A percentile compares a stretch with the other conserved stretches of the same genome.
These are phyloP conservation scores for Omphaloscelis lunosa DNA, from an alignment of 2,888 invertebrate species.

Conservation along the genomic window DNA sequence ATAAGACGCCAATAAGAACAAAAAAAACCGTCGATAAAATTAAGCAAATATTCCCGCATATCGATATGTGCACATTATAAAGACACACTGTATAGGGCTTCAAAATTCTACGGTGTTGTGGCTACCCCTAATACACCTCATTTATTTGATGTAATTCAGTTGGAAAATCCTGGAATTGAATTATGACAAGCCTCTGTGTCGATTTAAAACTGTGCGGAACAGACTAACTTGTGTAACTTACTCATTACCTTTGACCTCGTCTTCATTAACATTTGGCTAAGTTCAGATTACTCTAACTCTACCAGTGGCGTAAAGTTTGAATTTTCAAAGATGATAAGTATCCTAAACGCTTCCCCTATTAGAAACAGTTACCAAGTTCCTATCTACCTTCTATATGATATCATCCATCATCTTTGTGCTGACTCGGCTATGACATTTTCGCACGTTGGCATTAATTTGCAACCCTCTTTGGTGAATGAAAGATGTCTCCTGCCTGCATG, in stretches of 20 bases:
- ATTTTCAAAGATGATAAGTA: slow-evolving; percentile 5
- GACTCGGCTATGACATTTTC: neutral
- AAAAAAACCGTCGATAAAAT: too few relatives aligned
- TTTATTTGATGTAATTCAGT: neutral
- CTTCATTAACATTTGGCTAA: slow-evolving; percentile 26
- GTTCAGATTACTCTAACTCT: slow-evolving; percentile 26
- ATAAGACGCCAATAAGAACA: too few relatives aligned
- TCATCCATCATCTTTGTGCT: slow-evolving; percentile 13
- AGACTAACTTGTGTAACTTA: slow-evolving; percentile 38
- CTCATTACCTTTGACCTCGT: slow-evolving; percentile 36
- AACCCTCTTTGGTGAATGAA: too few relatives aligned
- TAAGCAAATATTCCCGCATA: too few relatives aligned
- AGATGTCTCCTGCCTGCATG: neutral
- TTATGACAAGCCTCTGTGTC: slow-evolving; percentile 15
- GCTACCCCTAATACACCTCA: neutral
- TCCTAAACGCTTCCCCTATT: neutral
- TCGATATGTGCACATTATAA: too few relatives aligned
- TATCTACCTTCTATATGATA: neutral
- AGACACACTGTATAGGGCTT: too few relatives aligned
- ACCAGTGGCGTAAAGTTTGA: slow-evolving; percentile 19
- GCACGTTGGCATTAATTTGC: neutral
- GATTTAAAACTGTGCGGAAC: slow-evolving; percentile 22
- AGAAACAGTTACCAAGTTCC: slow-evolving; percentile 19
- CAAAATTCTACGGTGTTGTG: neutral
- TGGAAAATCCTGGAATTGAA: slow-evolving; percentile 3